Evolutionary conservation across 1,140 invertebrate species (phyloP), one percentile per base, ranked within the genome.

Genomic region (Brachystomella parvula): DNA sequence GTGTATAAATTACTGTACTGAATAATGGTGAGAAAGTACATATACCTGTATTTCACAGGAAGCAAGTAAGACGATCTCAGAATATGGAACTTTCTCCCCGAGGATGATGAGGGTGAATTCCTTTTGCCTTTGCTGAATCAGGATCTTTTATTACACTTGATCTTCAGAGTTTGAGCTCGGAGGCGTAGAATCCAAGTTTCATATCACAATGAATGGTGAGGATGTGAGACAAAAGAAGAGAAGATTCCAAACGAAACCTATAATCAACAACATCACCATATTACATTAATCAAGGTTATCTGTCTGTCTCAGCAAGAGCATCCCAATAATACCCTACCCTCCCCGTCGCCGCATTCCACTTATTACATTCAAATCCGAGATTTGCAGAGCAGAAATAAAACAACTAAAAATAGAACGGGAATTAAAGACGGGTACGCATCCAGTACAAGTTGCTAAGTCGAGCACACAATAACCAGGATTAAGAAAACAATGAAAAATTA

Each of bases 241-340:
- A 53, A 53, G 49, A 53, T 53, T 24, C 49, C 6, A n/a, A n/a
- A n/a, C n/a, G n/a, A 15, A 19, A 6, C 49, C 12, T 19, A 24
- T 53, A 53, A 53, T 53, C 49, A 53, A 53, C 49, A 53, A 53
- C 49, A 53, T 53, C 49, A 53, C 49, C 49, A 62, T 62, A 44
- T 62, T 62, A 47, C 24, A 28, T 28, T 44, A 62, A 60, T 31
- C 58, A 33, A 60, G 31, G 28, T 33, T 60, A 60, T 33, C 31
- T 24, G 31, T 60, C 31, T 31, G 12, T 21, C 26, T n/a, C n/a
- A n/a, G n/a, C n/a, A n/a, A n/a, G n/a, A n/a, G n/a, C n/a, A n/a
- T 56, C 53, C 12, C 6, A 12, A 28, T 28, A 12, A 31, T 33
- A 60, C 28, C 6, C 58, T 24, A 62, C 61, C n/a, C 61, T n/a